Evolutionary conservation across 2,888 invertebrate genomes (phyloP).

Genomic region (Aphrophora alni): DNA sequence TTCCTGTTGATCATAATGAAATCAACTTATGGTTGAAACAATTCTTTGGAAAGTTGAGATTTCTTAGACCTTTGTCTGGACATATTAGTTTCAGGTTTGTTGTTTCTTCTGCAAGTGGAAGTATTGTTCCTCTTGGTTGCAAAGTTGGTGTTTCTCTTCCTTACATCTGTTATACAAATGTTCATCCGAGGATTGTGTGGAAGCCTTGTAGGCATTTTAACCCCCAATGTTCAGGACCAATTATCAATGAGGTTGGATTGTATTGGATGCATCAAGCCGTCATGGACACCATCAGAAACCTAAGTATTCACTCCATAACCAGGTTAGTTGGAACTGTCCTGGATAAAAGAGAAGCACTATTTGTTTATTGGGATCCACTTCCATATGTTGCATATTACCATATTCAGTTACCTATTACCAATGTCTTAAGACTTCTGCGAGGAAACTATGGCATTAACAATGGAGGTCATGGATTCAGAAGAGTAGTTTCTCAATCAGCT

Average conservation of each 20-base stretch:
- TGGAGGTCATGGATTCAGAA: conserved; percentile 33
- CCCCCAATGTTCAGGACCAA: conserved; percentile 62
- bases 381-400: conserved; percentile 88
- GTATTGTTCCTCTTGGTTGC: conserved; percentile 70
- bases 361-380: conserved; percentile 83
- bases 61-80: conserved; percentile 73
- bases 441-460: conserved; percentile 33
- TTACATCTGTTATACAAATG: conserved; percentile 77
- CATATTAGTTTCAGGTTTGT: conserved; percentile 81
- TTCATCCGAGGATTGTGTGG: conserved; percentile 70
- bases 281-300: conserved; percentile 59
- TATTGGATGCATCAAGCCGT: conserved; percentile 69
- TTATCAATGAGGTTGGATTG: conserved; percentile 60
- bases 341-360: conserved; percentile 80
- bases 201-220: conserved; percentile 68
- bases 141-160: conserved; percentile 81
- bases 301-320: conserved; percentile 62
- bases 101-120: conserved; percentile 64
- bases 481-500: not conserved
- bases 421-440: conserved; percentile 62
- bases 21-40: conserved; percentile 75
- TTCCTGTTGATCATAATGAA: conserved; percentile 69
- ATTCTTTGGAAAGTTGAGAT: conserved; percentile 70
- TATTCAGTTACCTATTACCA: conserved; percentile 73
- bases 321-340: conserved; percentile 71